Percentiles rank a stretch among this genome's conserved stretches.
These are phyloP conservation scores for Varecia variegata DNA, from an alignment of 2,797 vertebrate species.

Conservation along the genomic window DNA sequence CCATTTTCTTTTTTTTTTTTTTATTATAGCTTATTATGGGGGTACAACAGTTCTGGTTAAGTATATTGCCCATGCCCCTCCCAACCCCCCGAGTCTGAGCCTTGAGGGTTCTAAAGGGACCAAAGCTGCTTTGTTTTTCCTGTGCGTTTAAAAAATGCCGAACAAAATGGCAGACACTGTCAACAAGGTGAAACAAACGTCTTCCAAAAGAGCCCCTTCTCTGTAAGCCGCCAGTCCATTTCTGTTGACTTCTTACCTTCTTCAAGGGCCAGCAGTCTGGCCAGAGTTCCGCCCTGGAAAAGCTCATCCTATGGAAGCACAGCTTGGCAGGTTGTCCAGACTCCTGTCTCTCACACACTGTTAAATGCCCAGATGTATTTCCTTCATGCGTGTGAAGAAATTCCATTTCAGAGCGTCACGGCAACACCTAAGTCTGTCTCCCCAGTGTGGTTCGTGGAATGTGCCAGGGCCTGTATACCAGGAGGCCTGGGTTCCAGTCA, in stretches of 20 bases:
- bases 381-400: slow-evolving; percentile 53
- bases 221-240: neutral
- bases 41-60: too few species aligned
- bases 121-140: neutral
- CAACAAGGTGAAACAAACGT: neutral
- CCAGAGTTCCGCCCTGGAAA: slow-evolving; percentile 54
- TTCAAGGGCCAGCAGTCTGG: neutral
- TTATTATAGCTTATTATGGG: too few species aligned
- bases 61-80: too few species aligned
- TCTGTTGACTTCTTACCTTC: neutral
- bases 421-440: slow-evolving; percentile 53
- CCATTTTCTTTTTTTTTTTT: too few species aligned
- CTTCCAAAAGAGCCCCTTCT: neutral
- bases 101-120: neutral
- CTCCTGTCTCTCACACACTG: neutral
- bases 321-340: neutral
- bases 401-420: slow-evolving; percentile 51
- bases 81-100: too few species aligned
- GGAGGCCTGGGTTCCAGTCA: slow-evolving; percentile 2
- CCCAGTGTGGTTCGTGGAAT: slow-evolving; percentile 36
- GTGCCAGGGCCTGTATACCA: neutral
- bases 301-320: slow-evolving; percentile 44
- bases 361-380: slow-evolving; percentile 52
- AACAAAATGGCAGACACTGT: neutral
- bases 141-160: neutral